Conservation (phyloP, 2,113 vertebrate species). For the Cavia aperea region DNA sequence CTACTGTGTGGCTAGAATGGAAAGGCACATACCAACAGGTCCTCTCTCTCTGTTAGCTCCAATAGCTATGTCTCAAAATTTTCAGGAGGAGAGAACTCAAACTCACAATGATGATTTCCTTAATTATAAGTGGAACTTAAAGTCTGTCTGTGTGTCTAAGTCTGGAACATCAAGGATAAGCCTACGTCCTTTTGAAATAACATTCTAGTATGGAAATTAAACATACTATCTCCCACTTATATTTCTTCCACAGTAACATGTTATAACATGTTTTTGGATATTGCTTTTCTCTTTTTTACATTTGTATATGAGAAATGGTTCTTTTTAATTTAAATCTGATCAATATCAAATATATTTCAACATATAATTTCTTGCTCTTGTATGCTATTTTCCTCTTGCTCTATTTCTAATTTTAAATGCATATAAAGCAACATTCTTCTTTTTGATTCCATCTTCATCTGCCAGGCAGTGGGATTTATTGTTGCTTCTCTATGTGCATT, state of each 20-base stretch:
- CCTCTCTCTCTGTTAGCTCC: neutral
- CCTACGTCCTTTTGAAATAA: neutral
- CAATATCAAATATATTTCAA: neutral
- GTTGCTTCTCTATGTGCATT: neutral
- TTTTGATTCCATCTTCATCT: neutral
- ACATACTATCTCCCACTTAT: neutral
- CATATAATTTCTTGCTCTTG: neutral
- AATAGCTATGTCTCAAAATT: neutral
- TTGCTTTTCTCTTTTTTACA: neutral
- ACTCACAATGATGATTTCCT: neutral
- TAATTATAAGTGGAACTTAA: constrained; percentile 4
- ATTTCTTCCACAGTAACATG: neutral
- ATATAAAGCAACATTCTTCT: neutral
- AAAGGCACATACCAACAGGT: fast-evolving
- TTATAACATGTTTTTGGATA: neutral
- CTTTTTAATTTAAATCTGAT: neutral
- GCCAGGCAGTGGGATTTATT: too few relatives aligned
- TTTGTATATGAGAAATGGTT: neutral
- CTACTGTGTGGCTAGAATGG: neutral
- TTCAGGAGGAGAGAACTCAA: neutral
- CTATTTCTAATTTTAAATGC: neutral
- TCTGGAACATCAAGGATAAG: neutral
- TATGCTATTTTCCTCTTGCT: neutral
- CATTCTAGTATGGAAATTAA: constrained; percentile 8
- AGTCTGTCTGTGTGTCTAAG: neutral